A percentile compares a stretch with the other conserved stretches of the same genome.
phyloP scores from a whole-genome alignment of 2,113 vertebrate genomes.

The Micromys minutus region DNA sequence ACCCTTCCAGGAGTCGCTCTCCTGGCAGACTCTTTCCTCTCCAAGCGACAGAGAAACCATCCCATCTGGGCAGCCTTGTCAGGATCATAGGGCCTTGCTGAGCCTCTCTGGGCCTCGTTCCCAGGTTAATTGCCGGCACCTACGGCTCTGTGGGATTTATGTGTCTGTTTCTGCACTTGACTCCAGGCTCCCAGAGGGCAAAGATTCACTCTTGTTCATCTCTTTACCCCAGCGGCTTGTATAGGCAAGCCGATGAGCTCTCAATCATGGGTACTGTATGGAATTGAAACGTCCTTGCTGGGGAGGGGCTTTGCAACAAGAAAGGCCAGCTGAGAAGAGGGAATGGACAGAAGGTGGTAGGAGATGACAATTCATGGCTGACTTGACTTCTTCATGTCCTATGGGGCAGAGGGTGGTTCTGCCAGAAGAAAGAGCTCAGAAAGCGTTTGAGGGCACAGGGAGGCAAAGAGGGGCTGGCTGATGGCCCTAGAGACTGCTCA shows the following conservation, averaged over 20 bases:
- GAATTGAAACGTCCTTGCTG: slow-evolving; percentile 56
- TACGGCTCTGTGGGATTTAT: slow-evolving; percentile 8
- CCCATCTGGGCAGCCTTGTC: not conserved
- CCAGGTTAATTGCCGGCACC: not conserved
- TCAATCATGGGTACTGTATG: slow-evolving; percentile 26
- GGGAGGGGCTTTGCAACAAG: not conserved
- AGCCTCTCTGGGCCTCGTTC: not conserved
- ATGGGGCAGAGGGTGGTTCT: not conserved
- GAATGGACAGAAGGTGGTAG: not conserved
- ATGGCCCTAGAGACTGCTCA: slow-evolving; percentile 45
- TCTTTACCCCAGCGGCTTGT: not conserved
- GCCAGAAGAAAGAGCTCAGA: not conserved
- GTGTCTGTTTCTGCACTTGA: slow-evolving; percentile 45
- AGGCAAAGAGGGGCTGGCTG: not conserved
- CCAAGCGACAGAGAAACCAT: not conserved
- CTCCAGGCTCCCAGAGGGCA: slow-evolving; percentile 53
- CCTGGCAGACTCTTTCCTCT: not conserved
- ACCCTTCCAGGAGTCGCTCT: not conserved
- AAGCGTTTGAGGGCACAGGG: not conserved
- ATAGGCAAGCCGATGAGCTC: not conserved
- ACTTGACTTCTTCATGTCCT: not conserved
- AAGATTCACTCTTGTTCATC: slow-evolving; percentile 37
- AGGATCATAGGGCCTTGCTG: not conserved
- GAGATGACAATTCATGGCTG: not conserved
- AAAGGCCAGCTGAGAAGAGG: not conserved